Base-by-base conservation (phyloP, 1,140 invertebrate species). In the Whitmania pigra region DNA sequence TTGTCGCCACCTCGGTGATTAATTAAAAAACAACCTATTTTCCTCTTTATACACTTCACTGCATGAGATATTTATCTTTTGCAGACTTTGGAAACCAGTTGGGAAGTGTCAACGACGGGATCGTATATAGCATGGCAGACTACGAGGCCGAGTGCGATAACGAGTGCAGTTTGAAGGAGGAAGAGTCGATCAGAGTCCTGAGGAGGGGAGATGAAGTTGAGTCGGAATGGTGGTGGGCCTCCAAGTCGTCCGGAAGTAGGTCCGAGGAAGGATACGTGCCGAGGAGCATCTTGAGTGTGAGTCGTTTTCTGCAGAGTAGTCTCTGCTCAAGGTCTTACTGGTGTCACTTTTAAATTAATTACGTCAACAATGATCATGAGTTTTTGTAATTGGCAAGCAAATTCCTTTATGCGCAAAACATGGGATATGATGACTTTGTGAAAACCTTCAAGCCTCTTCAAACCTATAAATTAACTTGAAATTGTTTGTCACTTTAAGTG, bases 171-270 rank as follows among this genome's bases (percentile, higher is more conserved):
- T 25, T 70, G n/a, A n/a, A 22, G n/a, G 69, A 0, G 2, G 69
- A 49, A n/a, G 69, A 70, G 22, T 7, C 15, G 2, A 18, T 70
- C 17, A 70, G 49, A 53, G 29, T 70, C 53, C 25, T 70, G 31
- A 36, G 69, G n/a, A 70, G 69, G 49, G 69, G 69, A 53, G 69
- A 70, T 53, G 69, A 70, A 36, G 53, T 25, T 9, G 69, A 70
- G 43, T n/a, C 40, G 15, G 69, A 70, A 53, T 49, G 69, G 69
- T 70, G 69, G 69, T 70, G 69, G 69, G 40, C 43, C 6, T 22
- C 13, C 57, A 63, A 31, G 57, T 22, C 22, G 5, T 22, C 11
- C 11, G 57, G 29, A 31, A 31, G 57, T 63, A 5, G 0, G 57
- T 13, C 29, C 57, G 7, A 6, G 57, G 67, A 68, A 40, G 67